These are phyloP conservation scores for Aurelia coerulea DNA, from an alignment of 30 jellyfish, hydroid and myxozoan genomes.

Conservation along the genomic window DNA sequence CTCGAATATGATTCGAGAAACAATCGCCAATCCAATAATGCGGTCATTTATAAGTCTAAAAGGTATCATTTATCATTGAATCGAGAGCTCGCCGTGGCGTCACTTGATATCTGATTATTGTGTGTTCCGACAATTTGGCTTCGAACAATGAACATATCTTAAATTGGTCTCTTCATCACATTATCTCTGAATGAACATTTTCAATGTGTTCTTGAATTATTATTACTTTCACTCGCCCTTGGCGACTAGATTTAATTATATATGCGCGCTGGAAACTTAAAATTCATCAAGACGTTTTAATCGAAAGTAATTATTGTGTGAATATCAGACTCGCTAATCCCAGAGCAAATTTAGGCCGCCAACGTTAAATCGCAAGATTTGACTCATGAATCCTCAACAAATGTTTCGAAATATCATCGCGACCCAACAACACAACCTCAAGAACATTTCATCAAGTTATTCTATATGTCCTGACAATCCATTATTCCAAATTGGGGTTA, in stretches of 20 bases:
- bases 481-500: not conserved
- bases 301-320: conserved; percentile 61
- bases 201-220: conserved; percentile 53
- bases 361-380: conserved; percentile 36
- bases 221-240: conserved; percentile 63
- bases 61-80: conserved; percentile 85
- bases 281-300: conserved; percentile 68
- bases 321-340: conserved; percentile 67
- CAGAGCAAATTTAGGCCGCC: conserved; percentile 72
- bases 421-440: not conserved
- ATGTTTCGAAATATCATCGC: conserved; percentile 47
- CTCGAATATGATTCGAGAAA: conserved; percentile 58
- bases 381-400: conserved; percentile 35
- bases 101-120: conserved; percentile 81
- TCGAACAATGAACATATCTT: conserved; percentile 59
- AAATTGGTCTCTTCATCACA: conserved; percentile 76
- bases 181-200: conserved; percentile 57
- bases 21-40: conserved; percentile 76
- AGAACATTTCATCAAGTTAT: conserved; percentile 1
- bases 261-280: conserved; percentile 45
- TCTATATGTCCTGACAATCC: not conserved
- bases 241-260: conserved; percentile 82
- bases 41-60: conserved; percentile 80
- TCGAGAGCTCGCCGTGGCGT: conserved; percentile 80
- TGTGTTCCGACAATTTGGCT: conserved; percentile 85